Percentiles rank a stretch among this genome's conserved stretches.
Conservation (phyloP, 2,113 vertebrate species). For the Fregata magnificens region DNA sequence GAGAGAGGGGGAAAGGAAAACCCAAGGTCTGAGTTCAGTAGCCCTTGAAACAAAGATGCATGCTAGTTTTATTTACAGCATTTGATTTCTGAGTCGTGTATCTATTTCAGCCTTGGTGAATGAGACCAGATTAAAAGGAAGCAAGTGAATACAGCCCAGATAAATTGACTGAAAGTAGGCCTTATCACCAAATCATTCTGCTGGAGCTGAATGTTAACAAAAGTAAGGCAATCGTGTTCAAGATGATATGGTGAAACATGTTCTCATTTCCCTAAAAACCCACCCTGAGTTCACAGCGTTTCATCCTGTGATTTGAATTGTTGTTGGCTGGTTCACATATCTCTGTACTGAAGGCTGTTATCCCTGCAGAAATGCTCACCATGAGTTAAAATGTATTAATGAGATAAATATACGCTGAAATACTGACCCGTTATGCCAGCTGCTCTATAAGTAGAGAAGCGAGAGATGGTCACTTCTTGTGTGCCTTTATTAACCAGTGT, state of each 20-base stretch:
- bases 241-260: neutral
- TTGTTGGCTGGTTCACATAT: neutral
- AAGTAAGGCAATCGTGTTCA: neutral
- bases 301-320: neutral
- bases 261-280: neutral
- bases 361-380: neutral
- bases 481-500: neutral
- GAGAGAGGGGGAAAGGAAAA: neutral
- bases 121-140: neutral
- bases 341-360: neutral
- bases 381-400: neutral
- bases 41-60: neutral
- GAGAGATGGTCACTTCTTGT: neutral
- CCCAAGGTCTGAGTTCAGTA: neutral
- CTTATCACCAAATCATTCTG: neutral
- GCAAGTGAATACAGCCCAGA: neutral
- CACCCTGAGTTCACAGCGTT: rapidly evolving
- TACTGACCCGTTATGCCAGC: neutral
- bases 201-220: neutral
- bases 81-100: neutral
- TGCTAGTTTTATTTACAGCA: neutral
- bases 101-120: neutral
- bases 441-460: neutral
- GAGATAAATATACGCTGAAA: neutral
- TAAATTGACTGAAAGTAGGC: neutral